Conservation (phyloP, 1,140 invertebrate genomes). For the Drosophila pandora region DNA sequence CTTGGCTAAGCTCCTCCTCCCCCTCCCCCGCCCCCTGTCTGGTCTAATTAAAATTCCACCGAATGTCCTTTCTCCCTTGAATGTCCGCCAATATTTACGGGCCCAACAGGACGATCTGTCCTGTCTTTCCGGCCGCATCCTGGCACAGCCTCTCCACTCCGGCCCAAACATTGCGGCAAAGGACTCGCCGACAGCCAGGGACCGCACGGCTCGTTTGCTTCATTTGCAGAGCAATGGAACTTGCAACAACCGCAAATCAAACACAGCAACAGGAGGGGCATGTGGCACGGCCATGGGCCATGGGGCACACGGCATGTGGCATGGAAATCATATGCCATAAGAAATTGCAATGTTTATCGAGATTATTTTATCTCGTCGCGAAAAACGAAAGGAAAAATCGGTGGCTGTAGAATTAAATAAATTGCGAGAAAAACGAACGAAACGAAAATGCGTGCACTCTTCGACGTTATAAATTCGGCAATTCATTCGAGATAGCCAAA, state of each 20-base stretch:
- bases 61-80: conserved; percentile 54
- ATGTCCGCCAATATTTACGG: conserved; percentile 39
- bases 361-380: too few species aligned
- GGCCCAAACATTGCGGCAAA: conserved; percentile 42
- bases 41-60: conserved; percentile 68
- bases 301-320: neutral
- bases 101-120: neutral
- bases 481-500: too few species aligned
- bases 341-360: too few species aligned
- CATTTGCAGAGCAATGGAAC: conserved; percentile 77
- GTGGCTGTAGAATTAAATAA: too few species aligned
- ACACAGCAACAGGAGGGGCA: conserved; percentile 48
- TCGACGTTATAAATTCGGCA: too few species aligned
- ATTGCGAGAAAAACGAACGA: too few species aligned
- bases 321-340: conserved; percentile 10
- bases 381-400: too few species aligned
- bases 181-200: conserved; percentile 59
- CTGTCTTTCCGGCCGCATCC: neutral
- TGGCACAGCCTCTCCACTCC: conserved; percentile 5
- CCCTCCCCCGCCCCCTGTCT: neutral
- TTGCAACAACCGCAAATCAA: conserved; percentile 79
- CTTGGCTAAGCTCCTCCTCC: conserved; percentile 9
- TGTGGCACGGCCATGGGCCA: neutral
- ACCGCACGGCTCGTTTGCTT: conserved; percentile 78
- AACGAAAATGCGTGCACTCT: too few species aligned